Base-by-base conservation (phyloP, 2,888 invertebrate species). In the Cryptops parisi region DNA sequence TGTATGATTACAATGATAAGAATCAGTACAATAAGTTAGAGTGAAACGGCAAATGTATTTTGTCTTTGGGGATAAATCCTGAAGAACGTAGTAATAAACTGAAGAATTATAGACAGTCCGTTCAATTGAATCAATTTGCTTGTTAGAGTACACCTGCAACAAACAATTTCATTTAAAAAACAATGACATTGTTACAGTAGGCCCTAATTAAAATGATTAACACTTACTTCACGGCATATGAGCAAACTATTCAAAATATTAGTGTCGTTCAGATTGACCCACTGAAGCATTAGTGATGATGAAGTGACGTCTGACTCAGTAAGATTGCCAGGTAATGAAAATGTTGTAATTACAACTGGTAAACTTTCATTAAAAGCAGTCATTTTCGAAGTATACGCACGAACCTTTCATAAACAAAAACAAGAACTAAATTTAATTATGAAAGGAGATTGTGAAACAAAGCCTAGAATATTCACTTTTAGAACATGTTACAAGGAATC, bases 31-130 rank as follows among this genome's bases (percentile, higher is more conserved):
- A 65, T 87, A 91, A 54, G 54, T 74, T 62, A 60, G 79, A 62
- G 71, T 70, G 15, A 90, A 68, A 41, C 81, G 76, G 68, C 90
- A 85, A 58, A 78, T 78, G 65, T 91, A 91, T 54, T 77, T 75
- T 0, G 83, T 82, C 62, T 82, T 81, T 0, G 91, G 85, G 53
- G 76, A 74, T 46, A 91, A 69, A 19, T 75, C 58, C 4, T 44
- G 57, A 3, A 67, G 54, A 6, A 60, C 61, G 39, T 63, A 59
- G 6, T 58, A 59, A 21, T 40, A 38, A n/a, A 25, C 12, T 17
- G 24, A 15, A 47, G 21, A 2, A 21, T 78, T 78, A 55, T 74
- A 75, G 0, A 79, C 76, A 33, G 15, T 15, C 15, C 15, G 33
- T 15, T 33, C 9, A 33, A 15, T 9, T 33, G 33, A 15, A 33